Percentiles rank a stretch among this genome's conserved stretches.
phyloP scores from a whole-genome alignment of 2,113 vertebrate genomes.

The Megaptera novaeangliae region DNA sequence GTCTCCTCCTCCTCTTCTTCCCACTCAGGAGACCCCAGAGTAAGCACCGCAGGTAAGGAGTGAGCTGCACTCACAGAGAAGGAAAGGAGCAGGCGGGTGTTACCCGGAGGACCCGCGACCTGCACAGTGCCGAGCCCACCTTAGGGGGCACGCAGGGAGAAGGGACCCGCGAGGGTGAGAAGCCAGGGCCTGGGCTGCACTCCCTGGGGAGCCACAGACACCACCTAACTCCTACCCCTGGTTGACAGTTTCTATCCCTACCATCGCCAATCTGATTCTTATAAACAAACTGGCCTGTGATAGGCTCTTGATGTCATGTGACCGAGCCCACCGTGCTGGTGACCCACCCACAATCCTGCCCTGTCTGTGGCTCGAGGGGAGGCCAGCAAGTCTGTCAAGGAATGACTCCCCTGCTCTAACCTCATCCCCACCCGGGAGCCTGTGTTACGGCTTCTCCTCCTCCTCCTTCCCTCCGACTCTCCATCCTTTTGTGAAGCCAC shows the following conservation, averaged over 20 bases:
- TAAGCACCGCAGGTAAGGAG: slow-evolving; percentile 57
- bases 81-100: accelerated
- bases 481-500: background rate
- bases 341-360: background rate
- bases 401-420: background rate
- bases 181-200: background rate
- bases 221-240: background rate
- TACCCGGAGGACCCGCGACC: background rate
- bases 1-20: slow-evolving; percentile 54
- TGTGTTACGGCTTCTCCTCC: background rate
- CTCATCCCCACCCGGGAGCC: background rate
- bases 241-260: background rate
- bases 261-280: background rate
- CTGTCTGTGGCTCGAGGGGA: background rate
- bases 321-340: background rate
- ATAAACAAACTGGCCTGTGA: background rate
- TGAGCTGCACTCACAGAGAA: slow-evolving; percentile 53
- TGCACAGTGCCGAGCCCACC: background rate
- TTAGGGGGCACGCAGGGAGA: too few relatives aligned
- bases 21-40: slow-evolving; percentile 42
- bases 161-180: background rate
- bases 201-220: too few relatives aligned
- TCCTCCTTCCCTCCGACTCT: too few relatives aligned
- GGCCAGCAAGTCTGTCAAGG: background rate
- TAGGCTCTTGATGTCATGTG: background rate